phyloP scores from a whole-genome alignment of 2,888 invertebrate genomes.

The Hemithea aestivaria region DNA sequence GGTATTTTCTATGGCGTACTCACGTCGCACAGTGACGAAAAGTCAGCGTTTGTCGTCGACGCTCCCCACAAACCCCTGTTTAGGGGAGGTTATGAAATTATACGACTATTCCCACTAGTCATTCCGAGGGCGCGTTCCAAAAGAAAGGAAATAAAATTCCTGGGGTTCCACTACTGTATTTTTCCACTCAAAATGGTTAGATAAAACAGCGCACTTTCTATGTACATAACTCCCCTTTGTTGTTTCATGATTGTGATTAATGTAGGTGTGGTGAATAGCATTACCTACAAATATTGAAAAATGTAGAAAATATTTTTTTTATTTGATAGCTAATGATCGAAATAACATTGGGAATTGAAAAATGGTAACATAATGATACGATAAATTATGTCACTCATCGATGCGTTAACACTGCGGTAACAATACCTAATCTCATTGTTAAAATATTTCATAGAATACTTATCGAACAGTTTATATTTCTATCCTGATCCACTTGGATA shows the following conservation, averaged over 20 bases:
- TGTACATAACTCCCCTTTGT: conserved; percentile 4
- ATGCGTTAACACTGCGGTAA: no score
- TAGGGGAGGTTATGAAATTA: conserved; percentile 49
- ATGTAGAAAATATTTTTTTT: no score
- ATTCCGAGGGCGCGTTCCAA: conserved; percentile 39
- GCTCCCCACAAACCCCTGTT: conserved; percentile 34
- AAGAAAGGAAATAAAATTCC: conserved; percentile 32
- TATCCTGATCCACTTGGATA: no score
- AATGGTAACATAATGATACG: no score
- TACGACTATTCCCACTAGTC: conserved; percentile 47
- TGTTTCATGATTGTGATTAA: conserved; percentile 8
- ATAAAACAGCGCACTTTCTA: background rate
- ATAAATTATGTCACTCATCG: no score
- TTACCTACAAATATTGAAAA: background rate
- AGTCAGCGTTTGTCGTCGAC: conserved; percentile 34
- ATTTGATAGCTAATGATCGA: no score
- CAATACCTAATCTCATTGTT: no score
- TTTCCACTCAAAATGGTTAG: background rate
- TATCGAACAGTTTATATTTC: no score
- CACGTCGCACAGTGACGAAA: conserved; percentile 28
- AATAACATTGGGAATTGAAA: no score
- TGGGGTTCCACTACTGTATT: conserved; percentile 19
- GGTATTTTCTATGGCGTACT: conserved; percentile 12
- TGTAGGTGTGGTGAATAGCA: background rate
- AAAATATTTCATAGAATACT: no score